A percentile compares a stretch with the other conserved stretches of the same genome.
Conservation (phyloP, 2,888 invertebrate species). For the Drosophila vallismaia region DNA sequence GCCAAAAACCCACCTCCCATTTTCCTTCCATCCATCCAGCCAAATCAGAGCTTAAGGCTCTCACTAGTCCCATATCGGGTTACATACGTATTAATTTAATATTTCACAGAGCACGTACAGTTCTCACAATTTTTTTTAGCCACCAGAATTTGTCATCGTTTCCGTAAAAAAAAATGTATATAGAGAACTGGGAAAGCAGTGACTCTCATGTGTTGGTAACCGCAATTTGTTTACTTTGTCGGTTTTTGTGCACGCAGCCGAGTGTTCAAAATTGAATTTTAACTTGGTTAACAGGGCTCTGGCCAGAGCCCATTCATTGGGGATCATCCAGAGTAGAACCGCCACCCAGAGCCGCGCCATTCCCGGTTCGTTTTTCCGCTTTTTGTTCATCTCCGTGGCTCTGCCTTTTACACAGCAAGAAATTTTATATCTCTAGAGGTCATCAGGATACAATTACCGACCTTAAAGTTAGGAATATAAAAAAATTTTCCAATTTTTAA, state of each 20-base stretch:
- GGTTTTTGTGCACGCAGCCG: constrained; percentile 69
- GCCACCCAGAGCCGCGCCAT: constrained; percentile 13
- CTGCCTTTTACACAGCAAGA: constrained; percentile 2
- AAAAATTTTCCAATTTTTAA: neutral
- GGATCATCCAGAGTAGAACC: constrained; percentile 30
- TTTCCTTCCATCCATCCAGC: neutral
- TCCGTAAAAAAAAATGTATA: constrained; percentile 19
- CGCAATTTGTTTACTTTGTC: constrained; percentile 73
- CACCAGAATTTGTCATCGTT: constrained; percentile 38
- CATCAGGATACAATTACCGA: too few species aligned
- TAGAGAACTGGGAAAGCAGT: constrained; percentile 7
- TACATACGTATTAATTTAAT: constrained; percentile 58
- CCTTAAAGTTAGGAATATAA: neutral
- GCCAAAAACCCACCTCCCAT: constrained; percentile 5
- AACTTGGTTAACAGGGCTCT: constrained; percentile 64
- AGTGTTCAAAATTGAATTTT: constrained; percentile 72
- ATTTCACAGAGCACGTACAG: constrained; percentile 43
- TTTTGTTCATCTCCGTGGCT: constrained; percentile 26
- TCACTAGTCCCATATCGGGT: constrained; percentile 40
- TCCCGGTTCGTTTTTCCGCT: constrained; percentile 33
- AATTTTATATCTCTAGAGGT: neutral
- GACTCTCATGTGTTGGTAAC: constrained; percentile 66
- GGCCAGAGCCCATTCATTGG: constrained; percentile 45
- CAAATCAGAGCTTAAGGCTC: constrained; percentile 46
- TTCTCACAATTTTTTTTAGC: constrained; percentile 6